Conservation (phyloP, 2,113 vertebrate genomes). For the Heliornis fulica region DNA sequence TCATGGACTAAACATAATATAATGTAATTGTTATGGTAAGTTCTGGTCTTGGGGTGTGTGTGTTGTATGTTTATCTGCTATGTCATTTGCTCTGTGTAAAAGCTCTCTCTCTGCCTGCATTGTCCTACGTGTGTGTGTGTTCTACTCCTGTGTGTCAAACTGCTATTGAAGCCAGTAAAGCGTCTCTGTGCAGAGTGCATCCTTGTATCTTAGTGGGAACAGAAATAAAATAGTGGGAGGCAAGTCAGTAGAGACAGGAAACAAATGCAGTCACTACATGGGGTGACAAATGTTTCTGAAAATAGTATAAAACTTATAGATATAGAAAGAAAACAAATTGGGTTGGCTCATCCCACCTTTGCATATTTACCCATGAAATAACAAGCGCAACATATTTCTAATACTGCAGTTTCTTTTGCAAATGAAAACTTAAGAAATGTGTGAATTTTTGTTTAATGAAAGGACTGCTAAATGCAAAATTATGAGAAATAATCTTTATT, state of each 20-base stretch:
- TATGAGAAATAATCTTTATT: not conserved
- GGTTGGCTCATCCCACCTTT: not conserved
- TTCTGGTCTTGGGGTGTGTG: not conserved
- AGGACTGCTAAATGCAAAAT: not conserved
- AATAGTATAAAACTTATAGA: not conserved
- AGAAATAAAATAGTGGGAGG: not conserved
- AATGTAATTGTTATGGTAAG: not conserved
- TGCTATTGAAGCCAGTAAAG: not conserved
- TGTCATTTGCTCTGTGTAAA: not conserved
- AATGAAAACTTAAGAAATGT: not conserved
- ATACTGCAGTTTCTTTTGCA: not conserved
- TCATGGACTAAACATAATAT: not conserved
- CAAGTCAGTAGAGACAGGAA: not conserved
- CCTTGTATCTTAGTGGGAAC: not conserved
- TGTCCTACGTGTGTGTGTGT: not conserved
- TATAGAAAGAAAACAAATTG: not conserved
- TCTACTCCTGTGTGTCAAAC: not conserved
- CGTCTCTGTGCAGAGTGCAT: not conserved
- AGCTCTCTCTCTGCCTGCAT: not conserved
- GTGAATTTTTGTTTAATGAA: not conserved
- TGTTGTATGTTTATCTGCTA: not conserved
- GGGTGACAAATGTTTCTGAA: not conserved
- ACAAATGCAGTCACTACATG: not conserved
- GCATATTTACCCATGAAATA: not conserved
- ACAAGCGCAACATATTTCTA: not conserved